These are phyloP conservation scores for Bubo scandiacus DNA, from an alignment of 2,113 vertebrate genomes.

Conservation along the genomic window DNA sequence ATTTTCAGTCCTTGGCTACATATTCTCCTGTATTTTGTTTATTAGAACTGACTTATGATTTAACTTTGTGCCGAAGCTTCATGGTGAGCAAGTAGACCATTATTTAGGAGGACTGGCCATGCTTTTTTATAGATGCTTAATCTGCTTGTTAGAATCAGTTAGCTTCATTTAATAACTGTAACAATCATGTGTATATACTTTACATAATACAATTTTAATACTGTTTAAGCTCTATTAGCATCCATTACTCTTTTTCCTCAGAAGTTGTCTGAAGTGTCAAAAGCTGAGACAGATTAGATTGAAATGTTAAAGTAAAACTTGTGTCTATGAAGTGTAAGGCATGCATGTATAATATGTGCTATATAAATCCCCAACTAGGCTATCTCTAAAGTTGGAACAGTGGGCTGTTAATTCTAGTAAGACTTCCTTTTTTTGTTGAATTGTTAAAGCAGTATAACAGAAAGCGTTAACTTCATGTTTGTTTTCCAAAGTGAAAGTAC, in stretches of 20 bases:
- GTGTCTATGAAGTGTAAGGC: background rate
- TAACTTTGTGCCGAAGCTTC: conserved; percentile 19
- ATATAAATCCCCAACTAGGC: background rate
- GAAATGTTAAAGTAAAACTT: background rate
- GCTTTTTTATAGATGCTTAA: background rate
- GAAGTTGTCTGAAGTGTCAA: conserved; percentile 3
- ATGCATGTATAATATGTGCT: background rate
- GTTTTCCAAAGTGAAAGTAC: background rate
- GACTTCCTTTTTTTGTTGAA: background rate
- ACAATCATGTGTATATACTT: background rate
- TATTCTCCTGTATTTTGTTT: background rate
- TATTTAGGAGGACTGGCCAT: background rate
- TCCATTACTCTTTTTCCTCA: background rate
- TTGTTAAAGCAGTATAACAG: background rate
- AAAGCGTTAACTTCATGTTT: background rate
- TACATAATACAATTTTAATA: conserved; percentile 5
- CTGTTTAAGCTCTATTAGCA: background rate
- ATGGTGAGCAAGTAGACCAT: background rate
- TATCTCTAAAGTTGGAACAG: background rate
- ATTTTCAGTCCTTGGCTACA: background rate
- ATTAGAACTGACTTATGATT: background rate
- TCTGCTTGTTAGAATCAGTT: background rate
- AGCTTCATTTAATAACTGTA: background rate
- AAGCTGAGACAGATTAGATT: background rate
- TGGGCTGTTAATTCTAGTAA: background rate